These are phyloP conservation scores for Lepidothrix coronata DNA, from an alignment of 2,113 vertebrate genomes.

Conservation along the genomic window DNA sequence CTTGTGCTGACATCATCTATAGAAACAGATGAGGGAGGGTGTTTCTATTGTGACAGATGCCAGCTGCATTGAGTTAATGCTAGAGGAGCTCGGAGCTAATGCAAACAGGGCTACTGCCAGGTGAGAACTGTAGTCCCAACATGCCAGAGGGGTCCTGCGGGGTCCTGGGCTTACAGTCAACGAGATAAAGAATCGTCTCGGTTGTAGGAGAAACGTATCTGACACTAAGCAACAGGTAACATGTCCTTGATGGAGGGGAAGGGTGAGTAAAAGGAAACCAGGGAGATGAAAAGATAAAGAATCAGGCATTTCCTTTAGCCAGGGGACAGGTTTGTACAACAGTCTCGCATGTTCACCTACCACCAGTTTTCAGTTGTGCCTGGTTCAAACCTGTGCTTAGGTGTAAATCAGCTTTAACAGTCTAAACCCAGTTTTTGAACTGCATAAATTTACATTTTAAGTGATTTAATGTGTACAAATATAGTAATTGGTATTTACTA, in stretches of 20 bases:
- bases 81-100: conserved; percentile 77
- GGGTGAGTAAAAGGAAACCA: conserved; percentile 67
- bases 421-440: conserved; percentile 72
- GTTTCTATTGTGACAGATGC: conserved; percentile 88
- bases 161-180: conserved; percentile 64
- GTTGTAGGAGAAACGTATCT: conserved; percentile 72
- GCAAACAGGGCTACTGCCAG: conserved; percentile 74
- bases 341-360: background rate
- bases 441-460: conserved; percentile 72
- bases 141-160: conserved; percentile 74
- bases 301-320: conserved; percentile 77
- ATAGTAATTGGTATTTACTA: conserved; percentile 76
- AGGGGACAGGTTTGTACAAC: background rate
- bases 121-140: conserved; percentile 69
- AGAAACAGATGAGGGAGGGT: conserved; percentile 82
- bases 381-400: conserved; percentile 52
- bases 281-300: conserved; percentile 86
- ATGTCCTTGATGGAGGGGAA: conserved; percentile 72
- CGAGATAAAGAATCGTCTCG: conserved; percentile 56
- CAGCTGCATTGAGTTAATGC: conserved; percentile 89
- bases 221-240: conserved; percentile 74
- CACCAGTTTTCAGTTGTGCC: background rate
- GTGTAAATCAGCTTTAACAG: conserved; percentile 54
- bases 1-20: conserved; percentile 86
- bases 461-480: conserved; percentile 71